Evolutionary conservation across 1,140 invertebrate species (phyloP), one percentile per base, ranked within the genome.

Genomic region (Zaprionus taronus): DNA sequence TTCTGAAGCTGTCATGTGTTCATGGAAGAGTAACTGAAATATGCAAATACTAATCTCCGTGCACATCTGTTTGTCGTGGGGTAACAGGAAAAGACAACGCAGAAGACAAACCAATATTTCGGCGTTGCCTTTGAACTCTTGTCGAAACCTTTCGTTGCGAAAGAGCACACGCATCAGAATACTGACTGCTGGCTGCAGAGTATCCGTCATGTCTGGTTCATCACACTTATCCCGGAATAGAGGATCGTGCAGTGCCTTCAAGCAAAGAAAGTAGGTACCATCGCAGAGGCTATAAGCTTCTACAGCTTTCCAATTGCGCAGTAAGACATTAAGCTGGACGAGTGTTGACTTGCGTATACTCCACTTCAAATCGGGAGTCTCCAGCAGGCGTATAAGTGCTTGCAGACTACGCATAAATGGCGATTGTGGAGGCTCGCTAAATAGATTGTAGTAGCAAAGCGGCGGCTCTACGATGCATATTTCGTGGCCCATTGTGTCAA

Each of bases 291-390:
- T 64, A 14, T 83, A 79, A 2, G 66, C n/a, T 1, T 70, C 49
- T 5, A 72, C 77, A 3, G 79, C 67, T 2, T 79, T 34, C 83
- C 85, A 87, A 41, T 89, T 86, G 5, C 80, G 81, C 1, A 91
- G 58, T 36, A 93, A 15, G 2, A 91, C 78, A 74, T 92, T 93
- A 2, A 93, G 31, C 57, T 92, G 91, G n/a, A 73, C 61, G 5
- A 92, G 53, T 0, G 85, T 80, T 0, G 92, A 92, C 56, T 91
- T 91, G 4, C 83, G 77, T 31, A 92, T 90, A 7, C 55, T 31
- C 0, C 79, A 72, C 14, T 78, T 82, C 6, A 92, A 17, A n/a
- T 91, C 84, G 4, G 61, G 49, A 5, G 83, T 75, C 2, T 76
- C 22, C 14, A 93, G 57, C 17, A 93, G 58, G 4, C 80, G 72